Conservation (phyloP, 2,888 invertebrate genomes). For the Lagria hirta region DNA sequence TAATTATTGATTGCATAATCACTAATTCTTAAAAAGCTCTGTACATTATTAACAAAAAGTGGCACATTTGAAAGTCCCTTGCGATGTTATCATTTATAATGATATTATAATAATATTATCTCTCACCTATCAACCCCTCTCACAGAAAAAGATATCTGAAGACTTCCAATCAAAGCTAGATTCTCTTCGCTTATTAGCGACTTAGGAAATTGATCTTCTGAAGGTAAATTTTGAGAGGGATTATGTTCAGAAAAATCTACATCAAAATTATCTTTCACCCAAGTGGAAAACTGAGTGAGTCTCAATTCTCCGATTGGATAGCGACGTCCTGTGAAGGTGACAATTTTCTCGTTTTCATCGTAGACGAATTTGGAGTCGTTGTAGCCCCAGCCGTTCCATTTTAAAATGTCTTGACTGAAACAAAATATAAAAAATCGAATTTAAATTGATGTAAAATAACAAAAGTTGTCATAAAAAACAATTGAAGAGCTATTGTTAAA, state of each 20-base stretch:
- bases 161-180: constrained; percentile 59
- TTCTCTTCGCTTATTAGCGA: constrained; percentile 65
- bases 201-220: constrained; percentile 62
- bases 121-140: constrained; percentile 82
- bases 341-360: constrained; percentile 62
- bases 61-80: too few relatives aligned
- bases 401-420: constrained; percentile 82
- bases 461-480: too few relatives aligned
- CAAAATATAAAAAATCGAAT: constrained; percentile 8
- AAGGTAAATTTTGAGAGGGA: constrained; percentile 60
- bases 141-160: constrained; percentile 63
- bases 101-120: too few relatives aligned
- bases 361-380: constrained; percentile 86
- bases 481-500: too few relatives aligned
- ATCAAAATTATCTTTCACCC: constrained; percentile 75
- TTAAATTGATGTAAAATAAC: not conserved
- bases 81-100: too few relatives aligned
- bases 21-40: too few relatives aligned
- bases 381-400: constrained; percentile 99
- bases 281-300: constrained; percentile 78
- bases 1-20: too few relatives aligned
- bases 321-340: constrained; percentile 83
- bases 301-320: constrained; percentile 73
- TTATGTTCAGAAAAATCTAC: constrained; percentile 60
- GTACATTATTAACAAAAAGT: too few relatives aligned